Conservation (phyloP, 1,140 invertebrate genomes). For the Aphelenchoides besseyi region DNA sequence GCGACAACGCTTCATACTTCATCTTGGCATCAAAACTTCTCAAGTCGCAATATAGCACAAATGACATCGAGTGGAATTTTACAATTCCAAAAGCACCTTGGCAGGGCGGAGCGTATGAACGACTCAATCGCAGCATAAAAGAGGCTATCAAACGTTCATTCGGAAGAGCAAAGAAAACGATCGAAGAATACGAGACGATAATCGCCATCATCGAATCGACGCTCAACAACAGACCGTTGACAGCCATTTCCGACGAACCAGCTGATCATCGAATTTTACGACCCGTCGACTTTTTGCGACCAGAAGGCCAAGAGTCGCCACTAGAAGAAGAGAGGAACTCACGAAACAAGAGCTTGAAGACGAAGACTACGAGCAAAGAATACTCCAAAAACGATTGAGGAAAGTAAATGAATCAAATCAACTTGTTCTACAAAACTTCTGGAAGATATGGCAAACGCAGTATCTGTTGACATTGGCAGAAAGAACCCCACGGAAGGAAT, state of each 20-base stretch:
- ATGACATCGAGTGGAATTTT: neutral
- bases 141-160: neutral
- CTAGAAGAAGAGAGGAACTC: neutral
- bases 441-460: neutral
- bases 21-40: neutral
- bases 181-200: neutral
- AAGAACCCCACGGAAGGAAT: neutral
- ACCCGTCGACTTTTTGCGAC: slow-evolving; percentile 12
- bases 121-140: neutral
- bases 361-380: neutral
- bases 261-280: neutral
- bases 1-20: slow-evolving; percentile 2
- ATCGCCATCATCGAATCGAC: neutral
- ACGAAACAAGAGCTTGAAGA: neutral
- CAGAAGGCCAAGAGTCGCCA: neutral
- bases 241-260: neutral
- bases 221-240: neutral
- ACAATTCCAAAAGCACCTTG: neutral
- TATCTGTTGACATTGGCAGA: neutral
- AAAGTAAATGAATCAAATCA: neutral
- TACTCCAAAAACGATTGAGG: neutral
- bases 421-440: neutral
- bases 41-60: neutral
- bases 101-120: neutral
- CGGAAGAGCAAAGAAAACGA: neutral